Conservation (phyloP, 1,140 invertebrate species). For the Globodera ellingtonae region DNA sequence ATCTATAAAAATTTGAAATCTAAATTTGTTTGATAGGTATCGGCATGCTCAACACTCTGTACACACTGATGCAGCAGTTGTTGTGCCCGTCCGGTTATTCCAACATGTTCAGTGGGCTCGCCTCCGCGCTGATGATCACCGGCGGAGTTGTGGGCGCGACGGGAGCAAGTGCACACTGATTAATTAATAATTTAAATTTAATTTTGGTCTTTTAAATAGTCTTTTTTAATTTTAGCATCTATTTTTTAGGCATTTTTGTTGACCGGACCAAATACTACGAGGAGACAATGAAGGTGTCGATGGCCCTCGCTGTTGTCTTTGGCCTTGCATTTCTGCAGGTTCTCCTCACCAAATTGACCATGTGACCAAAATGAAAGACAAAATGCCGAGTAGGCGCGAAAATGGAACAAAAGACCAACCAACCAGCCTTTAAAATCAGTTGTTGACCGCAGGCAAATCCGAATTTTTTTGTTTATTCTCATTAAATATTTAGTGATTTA, state of each 20-base stretch:
- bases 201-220: too few relatives aligned
- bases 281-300: conserved; percentile 62
- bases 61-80: conserved; percentile 63
- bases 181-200: too few relatives aligned
- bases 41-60: conserved; percentile 65
- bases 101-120: conserved; percentile 56
- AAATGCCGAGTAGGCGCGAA: too few relatives aligned
- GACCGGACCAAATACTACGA: conserved; percentile 60
- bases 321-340: conserved; percentile 60
- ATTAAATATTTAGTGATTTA: too few relatives aligned
- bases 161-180: conserved; percentile 39
- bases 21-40: conserved; percentile 36
- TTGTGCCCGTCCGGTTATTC: conserved; percentile 61
- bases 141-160: conserved; percentile 62
- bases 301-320: conserved; percentile 61
- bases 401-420: too few relatives aligned
- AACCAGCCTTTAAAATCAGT: too few relatives aligned
- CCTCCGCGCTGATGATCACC: conserved; percentile 61
- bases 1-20: conserved; percentile 1
- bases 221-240: too few relatives aligned
- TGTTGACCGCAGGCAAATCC: too few relatives aligned
- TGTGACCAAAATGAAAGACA: too few relatives aligned
- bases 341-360: background rate
- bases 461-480: too few relatives aligned
- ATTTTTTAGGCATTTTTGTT: conserved; percentile 58